Evolutionary conservation across 2,113 vertebrate genomes (phyloP).

Genomic region (Drymodes brunneopygia): DNA sequence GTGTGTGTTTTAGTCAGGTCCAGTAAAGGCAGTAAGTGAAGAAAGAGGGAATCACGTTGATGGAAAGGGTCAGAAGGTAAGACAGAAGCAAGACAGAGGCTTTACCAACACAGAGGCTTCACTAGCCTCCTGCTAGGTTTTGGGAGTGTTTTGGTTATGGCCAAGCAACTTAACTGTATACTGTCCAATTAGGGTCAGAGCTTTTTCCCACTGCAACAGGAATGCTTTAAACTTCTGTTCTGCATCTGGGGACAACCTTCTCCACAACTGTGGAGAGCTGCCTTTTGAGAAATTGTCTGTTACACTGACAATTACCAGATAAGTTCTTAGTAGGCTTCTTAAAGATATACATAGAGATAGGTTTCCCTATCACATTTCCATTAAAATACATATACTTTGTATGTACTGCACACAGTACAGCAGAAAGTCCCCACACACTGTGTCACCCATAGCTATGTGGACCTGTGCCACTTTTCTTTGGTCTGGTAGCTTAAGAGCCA

Average conservation of each 20-base stretch:
- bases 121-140: background rate
- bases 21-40: background rate
- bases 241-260: background rate
- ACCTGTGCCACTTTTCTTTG: background rate
- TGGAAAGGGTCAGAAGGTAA: background rate
- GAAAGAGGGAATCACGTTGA: background rate
- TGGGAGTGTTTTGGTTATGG: background rate
- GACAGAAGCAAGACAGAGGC: background rate
- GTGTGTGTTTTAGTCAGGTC: background rate
- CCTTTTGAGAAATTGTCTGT: background rate
- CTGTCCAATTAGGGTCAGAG: background rate
- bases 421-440: background rate
- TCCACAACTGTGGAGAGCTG: background rate
- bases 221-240: background rate
- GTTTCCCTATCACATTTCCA: background rate
- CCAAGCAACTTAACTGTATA: background rate
- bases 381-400: background rate
- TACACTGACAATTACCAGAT: background rate
- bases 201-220: background rate
- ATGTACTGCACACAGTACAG: background rate
- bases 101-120: background rate
- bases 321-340: background rate
- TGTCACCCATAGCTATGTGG: background rate
- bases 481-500: background rate
- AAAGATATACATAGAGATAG: background rate